phyloP scores from a whole-genome alignment of 2,113 vertebrate genomes.

The Xiphorhynchus elegans region DNA sequence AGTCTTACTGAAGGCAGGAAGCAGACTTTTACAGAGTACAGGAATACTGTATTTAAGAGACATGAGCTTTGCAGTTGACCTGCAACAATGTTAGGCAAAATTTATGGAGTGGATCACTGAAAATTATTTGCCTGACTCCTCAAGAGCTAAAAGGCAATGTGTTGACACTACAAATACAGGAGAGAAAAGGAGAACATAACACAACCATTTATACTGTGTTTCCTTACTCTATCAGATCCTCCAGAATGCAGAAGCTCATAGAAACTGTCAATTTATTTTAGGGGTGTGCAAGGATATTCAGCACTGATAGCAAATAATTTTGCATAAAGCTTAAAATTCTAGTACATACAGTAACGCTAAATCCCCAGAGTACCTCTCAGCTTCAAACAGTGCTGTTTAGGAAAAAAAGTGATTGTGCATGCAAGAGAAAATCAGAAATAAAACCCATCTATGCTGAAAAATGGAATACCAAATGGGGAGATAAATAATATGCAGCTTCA shows the following conservation, averaged over 20 bases:
- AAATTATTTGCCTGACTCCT: constrained; percentile 3
- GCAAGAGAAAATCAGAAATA: constrained; percentile 50
- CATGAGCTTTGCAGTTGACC: neutral
- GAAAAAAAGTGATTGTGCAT: constrained; percentile 40
- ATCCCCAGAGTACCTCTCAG: constrained; percentile 39
- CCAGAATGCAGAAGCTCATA: neutral
- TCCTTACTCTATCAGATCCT: constrained; percentile 30
- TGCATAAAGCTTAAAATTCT: constrained; percentile 55
- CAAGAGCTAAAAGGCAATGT: neutral
- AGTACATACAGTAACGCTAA: neutral
- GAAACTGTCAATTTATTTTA: constrained; percentile 36
- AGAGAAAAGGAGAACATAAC: neutral
- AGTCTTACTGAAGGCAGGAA: neutral
- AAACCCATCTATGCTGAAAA: constrained; percentile 14
- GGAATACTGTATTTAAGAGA: neutral
- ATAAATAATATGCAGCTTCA: constrained; percentile 57
- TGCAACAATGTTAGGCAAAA: neutral
- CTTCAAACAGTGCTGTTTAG: constrained; percentile 45
- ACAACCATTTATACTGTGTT: constrained; percentile 1
- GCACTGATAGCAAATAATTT: constrained; percentile 56
- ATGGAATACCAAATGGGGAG: constrained; percentile 47
- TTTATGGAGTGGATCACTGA: neutral
- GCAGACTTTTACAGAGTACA: neutral
- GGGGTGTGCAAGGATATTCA: neutral
- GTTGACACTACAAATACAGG: constrained; percentile 26